Evolutionary conservation across 2,113 vertebrate genomes (phyloP).

Genomic region (Pelobates fuscus): DNA sequence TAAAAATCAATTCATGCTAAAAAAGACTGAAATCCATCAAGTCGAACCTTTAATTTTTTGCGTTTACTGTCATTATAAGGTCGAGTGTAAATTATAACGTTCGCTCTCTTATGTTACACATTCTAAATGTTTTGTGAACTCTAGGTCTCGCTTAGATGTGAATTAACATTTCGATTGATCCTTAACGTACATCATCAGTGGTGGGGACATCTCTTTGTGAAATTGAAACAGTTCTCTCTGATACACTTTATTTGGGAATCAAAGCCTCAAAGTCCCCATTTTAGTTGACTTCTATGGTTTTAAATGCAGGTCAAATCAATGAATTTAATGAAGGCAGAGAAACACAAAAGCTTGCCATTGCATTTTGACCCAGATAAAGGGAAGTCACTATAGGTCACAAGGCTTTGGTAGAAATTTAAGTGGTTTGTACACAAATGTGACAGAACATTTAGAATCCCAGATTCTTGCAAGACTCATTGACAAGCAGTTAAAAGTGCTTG

Average conservation of each 20-base stretch:
- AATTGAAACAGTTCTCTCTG: slow-evolving; percentile 65
- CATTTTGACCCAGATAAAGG: slow-evolving; percentile 97
- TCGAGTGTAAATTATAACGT: too few relatives aligned
- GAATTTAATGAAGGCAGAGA: slow-evolving; percentile 98
- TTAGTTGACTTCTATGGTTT: slow-evolving; percentile 95
- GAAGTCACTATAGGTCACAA: slow-evolving; percentile 96
- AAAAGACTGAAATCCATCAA: too few relatives aligned
- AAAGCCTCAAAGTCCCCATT: slow-evolving; percentile 87
- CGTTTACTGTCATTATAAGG: too few relatives aligned
- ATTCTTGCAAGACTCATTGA: slow-evolving; percentile 88
- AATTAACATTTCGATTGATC: background rate
- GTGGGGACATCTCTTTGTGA: background rate
- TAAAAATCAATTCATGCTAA: too few relatives aligned
- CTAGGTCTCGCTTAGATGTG: background rate
- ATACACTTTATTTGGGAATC: slow-evolving; percentile 82
- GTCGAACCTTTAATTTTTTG: too few relatives aligned
- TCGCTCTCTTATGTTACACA: too few relatives aligned
- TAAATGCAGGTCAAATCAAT: slow-evolving; percentile 99
- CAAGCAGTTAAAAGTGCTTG: slow-evolving; percentile 96
- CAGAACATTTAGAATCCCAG: slow-evolving; percentile 87
- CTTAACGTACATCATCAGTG: background rate
- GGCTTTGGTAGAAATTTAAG: slow-evolving; percentile 90
- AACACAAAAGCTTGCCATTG: slow-evolving; percentile 92
- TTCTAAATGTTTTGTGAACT: too few relatives aligned
- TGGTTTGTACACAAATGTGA: slow-evolving; percentile 99